A percentile compares a stretch with the other conserved stretches of the same genome.
Evolutionary conservation across 2,113 vertebrate genomes (phyloP).

Genomic region (Hymenochirus boettgeri): DNA sequence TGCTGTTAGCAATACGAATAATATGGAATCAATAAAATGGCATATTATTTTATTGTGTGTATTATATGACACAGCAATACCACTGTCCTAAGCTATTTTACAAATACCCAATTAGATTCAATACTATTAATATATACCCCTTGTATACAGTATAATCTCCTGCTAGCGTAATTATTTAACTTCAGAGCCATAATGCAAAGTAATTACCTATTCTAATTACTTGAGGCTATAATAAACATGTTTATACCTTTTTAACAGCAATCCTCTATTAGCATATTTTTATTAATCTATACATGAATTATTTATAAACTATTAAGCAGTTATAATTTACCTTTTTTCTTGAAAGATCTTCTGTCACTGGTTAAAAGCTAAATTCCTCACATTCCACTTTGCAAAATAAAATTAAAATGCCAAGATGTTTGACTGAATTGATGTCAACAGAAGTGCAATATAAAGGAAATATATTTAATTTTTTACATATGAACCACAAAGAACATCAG

Average conservation of each 20-base stretch:
- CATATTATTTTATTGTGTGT: too few relatives aligned
- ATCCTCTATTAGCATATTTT: slow-evolving; percentile 83
- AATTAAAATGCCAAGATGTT: slow-evolving; percentile 11
- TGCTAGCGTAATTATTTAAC: slow-evolving; percentile 66
- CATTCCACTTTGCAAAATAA: slow-evolving; percentile 13
- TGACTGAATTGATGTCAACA: slow-evolving; percentile 28
- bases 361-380: slow-evolving; percentile 22
- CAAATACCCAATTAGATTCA: slow-evolving; percentile 50
- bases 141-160: slow-evolving; percentile 52
- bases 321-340: slow-evolving; percentile 67
- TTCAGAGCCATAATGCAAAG: slow-evolving; percentile 71
- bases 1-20: too few relatives aligned
- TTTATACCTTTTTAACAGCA: slow-evolving; percentile 72
- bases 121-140: slow-evolving; percentile 53
- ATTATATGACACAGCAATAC: too few relatives aligned
- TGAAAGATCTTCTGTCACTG: slow-evolving; percentile 42
- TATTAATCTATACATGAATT: slow-evolving; percentile 82
- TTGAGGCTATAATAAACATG: slow-evolving; percentile 68
- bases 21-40: too few relatives aligned
- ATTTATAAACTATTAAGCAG: slow-evolving; percentile 71
- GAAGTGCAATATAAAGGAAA: too few relatives aligned
- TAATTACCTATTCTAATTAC: slow-evolving; percentile 82
- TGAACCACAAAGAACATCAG: too few relatives aligned
- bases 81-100: too few relatives aligned
- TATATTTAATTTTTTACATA: too few relatives aligned